Evolutionary conservation across 2,113 vertebrate species (phyloP).

Genomic region (Phylloscopus trochiloides): DNA sequence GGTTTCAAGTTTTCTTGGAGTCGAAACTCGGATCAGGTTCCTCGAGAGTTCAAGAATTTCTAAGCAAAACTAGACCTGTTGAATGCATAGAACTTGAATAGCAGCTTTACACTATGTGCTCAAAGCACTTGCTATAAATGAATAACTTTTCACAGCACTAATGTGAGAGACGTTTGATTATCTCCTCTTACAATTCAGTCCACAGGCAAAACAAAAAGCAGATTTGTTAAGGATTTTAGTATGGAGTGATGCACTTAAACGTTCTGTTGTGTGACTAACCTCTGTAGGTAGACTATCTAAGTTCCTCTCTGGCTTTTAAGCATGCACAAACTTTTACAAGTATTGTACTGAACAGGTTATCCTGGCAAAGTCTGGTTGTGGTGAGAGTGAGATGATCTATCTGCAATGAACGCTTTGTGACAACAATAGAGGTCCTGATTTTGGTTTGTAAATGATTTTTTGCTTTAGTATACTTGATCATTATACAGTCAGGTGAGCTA

Average conservation of each 20-base stretch:
- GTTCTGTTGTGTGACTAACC: neutral
- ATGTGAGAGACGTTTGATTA: neutral
- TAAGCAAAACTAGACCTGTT: conserved; percentile 28
- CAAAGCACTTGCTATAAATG: neutral
- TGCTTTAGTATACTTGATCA: neutral
- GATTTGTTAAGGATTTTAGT: neutral
- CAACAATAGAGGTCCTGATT: neutral
- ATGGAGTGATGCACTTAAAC: neutral
- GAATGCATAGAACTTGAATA: neutral
- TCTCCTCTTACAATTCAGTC: neutral
- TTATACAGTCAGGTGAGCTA: neutral
- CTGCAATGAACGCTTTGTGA: neutral
- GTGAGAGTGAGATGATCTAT: neutral
- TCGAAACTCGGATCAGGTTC: conserved; percentile 13
- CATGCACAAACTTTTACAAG: neutral
- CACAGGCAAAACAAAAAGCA: neutral
- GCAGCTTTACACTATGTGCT: neutral
- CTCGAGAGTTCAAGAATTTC: conserved; percentile 19
- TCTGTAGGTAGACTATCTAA: neutral
- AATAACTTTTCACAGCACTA: neutral
- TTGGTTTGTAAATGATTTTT: neutral
- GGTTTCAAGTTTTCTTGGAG: conserved; percentile 25
- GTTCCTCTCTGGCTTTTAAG: neutral
- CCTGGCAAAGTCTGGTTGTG: neutral
- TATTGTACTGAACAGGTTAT: neutral